phyloP scores from a whole-genome alignment of 1,140 invertebrate species.

The Neotoxoptera formosana region DNA sequence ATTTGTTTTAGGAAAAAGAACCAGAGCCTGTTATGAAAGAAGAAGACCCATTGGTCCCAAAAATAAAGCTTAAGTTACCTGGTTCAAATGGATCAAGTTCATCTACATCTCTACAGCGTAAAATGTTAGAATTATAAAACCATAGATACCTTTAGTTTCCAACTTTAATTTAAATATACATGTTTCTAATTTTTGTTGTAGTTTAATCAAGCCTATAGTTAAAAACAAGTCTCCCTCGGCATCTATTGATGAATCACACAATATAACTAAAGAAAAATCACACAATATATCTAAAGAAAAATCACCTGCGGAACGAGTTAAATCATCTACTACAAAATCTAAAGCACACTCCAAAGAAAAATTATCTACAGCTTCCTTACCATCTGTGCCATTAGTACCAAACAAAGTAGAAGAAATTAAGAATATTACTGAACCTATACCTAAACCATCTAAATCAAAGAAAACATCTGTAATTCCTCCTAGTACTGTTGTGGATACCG shows the following conservation, averaged over 20 bases:
- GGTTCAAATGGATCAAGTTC: constrained; percentile 62
- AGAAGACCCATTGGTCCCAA: constrained; percentile 68
- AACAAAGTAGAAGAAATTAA: neutral
- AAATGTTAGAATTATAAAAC: constrained; percentile 20
- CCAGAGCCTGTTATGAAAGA: neutral
- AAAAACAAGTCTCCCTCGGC: constrained; percentile 14
- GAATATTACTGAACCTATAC: neutral
- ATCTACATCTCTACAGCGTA: neutral
- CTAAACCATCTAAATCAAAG: neutral
- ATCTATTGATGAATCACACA: neutral
- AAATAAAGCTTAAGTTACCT: constrained; percentile 80
- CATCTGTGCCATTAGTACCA: neutral
- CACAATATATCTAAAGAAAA: neutral
- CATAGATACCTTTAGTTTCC: neutral
- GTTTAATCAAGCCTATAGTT: constrained; percentile 14
- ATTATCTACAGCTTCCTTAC: neutral
- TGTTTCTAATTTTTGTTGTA: neutral
- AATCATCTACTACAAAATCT: neutral
- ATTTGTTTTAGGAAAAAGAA: constrained; percentile 13
- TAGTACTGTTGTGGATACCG: neutral
- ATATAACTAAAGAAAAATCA: neutral
- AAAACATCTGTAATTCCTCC: neutral
- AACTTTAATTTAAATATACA: neutral
- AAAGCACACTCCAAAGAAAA: neutral
- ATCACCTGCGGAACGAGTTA: neutral